Conservation (phyloP, 2,113 vertebrate species). For the Callaeas wilsoni region DNA sequence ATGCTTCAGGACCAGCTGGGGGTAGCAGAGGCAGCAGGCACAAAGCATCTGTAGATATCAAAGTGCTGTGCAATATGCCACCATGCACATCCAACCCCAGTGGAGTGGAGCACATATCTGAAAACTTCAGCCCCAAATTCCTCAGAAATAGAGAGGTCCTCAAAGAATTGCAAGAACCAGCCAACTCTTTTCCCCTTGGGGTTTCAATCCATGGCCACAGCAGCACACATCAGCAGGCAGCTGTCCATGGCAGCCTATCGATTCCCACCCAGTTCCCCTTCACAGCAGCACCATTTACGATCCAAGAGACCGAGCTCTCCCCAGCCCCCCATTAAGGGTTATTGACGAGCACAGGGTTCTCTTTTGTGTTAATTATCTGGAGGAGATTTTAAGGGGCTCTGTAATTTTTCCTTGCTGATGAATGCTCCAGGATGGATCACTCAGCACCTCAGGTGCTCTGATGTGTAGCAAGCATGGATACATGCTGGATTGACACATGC, state of each 20-base stretch:
- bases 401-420: not conserved
- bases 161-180: not conserved
- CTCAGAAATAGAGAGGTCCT: not conserved
- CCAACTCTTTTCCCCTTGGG: not conserved
- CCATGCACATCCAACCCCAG: rapidly evolving
- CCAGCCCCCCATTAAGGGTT: not conserved
- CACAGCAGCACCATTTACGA: not conserved
- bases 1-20: not conserved
- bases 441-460: not conserved
- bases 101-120: rapidly evolving
- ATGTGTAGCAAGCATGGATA: rapidly evolving
- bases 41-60: not conserved
- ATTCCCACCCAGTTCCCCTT: not conserved
- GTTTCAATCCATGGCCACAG: not conserved
- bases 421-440: not conserved
- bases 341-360: not conserved
- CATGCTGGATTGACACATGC: rapidly evolving
- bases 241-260: not conserved
- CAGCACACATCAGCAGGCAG: not conserved
- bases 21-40: not conserved
- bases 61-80: rapidly evolving
- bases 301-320: not conserved
- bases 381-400: not conserved
- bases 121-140: not conserved
- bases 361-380: not conserved